Conservation (phyloP, 2,888 invertebrate genomes). For the Aspidapion aeneum region DNA sequence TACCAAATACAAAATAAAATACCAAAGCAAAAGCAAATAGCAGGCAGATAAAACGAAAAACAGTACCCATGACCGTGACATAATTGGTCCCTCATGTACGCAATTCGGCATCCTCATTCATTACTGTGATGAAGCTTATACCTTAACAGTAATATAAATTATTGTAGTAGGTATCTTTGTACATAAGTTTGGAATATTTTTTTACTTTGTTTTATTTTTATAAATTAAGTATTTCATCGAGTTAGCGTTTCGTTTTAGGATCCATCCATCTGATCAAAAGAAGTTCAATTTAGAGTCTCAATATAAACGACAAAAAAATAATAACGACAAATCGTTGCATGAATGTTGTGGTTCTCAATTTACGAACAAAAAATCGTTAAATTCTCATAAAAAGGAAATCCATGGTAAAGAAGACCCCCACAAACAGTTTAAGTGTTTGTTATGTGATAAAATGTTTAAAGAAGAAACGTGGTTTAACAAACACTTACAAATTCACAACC, state of each 20-base stretch:
- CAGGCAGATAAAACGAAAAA: too few relatives aligned
- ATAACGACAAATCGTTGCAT: not conserved
- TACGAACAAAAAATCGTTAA: not conserved
- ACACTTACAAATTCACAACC: slow-evolving; percentile 30
- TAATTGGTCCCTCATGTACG: too few relatives aligned
- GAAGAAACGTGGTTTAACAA: slow-evolving; percentile 26
- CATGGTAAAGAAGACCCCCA: not conserved
- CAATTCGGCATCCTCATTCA: too few relatives aligned
- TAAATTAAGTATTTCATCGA: too few relatives aligned
- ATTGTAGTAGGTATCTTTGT: too few relatives aligned
- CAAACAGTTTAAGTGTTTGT: slow-evolving; percentile 14
- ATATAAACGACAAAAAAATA: not conserved
- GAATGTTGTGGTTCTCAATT: not conserved
- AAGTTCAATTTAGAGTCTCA: not conserved
- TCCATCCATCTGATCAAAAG: not conserved
- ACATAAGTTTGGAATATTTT: too few relatives aligned
- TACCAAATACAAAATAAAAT: too few relatives aligned
- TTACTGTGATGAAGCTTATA: too few relatives aligned
- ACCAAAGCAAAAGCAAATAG: too few relatives aligned
- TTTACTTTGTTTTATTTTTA: too few relatives aligned
- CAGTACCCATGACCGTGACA: too few relatives aligned
- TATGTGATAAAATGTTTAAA: slow-evolving; percentile 31
- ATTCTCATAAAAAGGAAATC: not conserved
- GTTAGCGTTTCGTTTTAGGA: not conserved
- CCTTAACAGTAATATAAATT: too few relatives aligned